Evolutionary conservation across 1,140 invertebrate species (phyloP), one percentile per base, ranked within the genome.

Genomic region (Leucophenga varia): DNA sequence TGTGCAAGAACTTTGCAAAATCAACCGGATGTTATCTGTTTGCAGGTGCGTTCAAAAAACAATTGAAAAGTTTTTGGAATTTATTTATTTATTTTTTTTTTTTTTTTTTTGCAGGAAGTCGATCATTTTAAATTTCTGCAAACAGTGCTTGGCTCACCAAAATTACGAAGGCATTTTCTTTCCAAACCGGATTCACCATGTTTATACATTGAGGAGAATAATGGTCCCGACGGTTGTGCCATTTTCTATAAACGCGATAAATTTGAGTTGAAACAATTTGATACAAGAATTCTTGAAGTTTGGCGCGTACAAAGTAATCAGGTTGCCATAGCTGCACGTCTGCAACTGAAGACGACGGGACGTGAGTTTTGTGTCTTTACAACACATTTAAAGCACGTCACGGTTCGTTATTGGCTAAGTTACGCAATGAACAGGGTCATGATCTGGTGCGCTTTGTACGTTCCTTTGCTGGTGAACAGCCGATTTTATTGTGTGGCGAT

Each of bases 121-220:
- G 89, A 91, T 70, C 86, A 89, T 61, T 91, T 86, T 61, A 81
- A 82, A 42, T 88, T 87, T 59, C 61, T 91, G 17, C 77, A 83
- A 52, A 78, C 78, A 19, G 78, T 82, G 9, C 68, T 91, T 38
- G 76, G 69, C 2, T 79, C 79, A 13, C 79, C 86, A 59, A 87
- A 88, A 2, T 91, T 87, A 63, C 64, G 72, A 1, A 88, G 88
- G 3, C 79, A 82, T 37, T 91, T 90, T 72, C 84, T 83, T 57
- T 86, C 86, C 0, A 91, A 91, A 74, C 88, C 87, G 1, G 86
- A 90, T 60, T 90, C 88, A 0, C 88, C 88, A 0, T 90, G 88
- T 71, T 74, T 89, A n/a, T 88, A 89, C 55, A 80, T 88, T 31
- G 73, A 81, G 43, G 82, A 82, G 31, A 89, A 89, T 61, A 87